A percentile compares a stretch with the other conserved stretches of the same genome.
Conservation (phyloP, 2,888 invertebrate species). For the Eubasilissa splendida region DNA sequence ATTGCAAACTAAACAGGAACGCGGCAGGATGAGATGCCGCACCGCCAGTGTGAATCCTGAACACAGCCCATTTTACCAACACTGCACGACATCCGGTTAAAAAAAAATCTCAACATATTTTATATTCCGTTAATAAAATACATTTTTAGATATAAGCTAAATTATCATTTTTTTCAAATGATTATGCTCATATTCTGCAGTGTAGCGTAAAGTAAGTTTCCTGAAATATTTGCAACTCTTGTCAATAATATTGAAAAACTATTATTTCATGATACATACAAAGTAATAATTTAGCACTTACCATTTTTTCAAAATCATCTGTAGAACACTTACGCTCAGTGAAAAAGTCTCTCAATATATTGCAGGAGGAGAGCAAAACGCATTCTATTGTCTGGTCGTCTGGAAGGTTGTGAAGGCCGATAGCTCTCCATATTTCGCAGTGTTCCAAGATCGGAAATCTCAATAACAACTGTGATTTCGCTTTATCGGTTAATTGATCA, state of each 20-base stretch:
- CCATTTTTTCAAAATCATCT: constrained; percentile 40
- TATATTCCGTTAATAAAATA: too few species aligned
- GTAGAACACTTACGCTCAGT: not conserved
- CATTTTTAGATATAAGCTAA: too few species aligned
- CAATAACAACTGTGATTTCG: constrained; percentile 17
- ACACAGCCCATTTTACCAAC: too few species aligned
- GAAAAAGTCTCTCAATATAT: constrained; percentile 12
- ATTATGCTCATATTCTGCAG: not conserved
- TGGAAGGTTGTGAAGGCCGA: constrained; percentile 35
- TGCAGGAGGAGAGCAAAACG: constrained; percentile 13
- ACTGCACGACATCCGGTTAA: too few species aligned
- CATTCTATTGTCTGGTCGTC: constrained; percentile 5
- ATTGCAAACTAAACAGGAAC: too few species aligned
- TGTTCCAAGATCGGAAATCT: constrained; percentile 31
- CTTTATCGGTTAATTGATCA: constrained; percentile 42
- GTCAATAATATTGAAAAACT: not conserved
- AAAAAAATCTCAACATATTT: too few species aligned
- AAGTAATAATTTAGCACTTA: not conserved
- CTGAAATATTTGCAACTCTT: too few species aligned
- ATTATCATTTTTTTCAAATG: not conserved
- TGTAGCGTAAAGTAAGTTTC: too few species aligned
- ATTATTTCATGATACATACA: too few species aligned
- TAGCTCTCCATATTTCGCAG: constrained; percentile 30
- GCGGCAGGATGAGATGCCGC: too few species aligned
- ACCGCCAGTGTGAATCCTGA: too few species aligned